A percentile compares a stretch with the other conserved stretches of the same genome.
These are phyloP conservation scores for Mycteria americana DNA, from an alignment of 2,797 vertebrate genomes.

Conservation along the genomic window DNA sequence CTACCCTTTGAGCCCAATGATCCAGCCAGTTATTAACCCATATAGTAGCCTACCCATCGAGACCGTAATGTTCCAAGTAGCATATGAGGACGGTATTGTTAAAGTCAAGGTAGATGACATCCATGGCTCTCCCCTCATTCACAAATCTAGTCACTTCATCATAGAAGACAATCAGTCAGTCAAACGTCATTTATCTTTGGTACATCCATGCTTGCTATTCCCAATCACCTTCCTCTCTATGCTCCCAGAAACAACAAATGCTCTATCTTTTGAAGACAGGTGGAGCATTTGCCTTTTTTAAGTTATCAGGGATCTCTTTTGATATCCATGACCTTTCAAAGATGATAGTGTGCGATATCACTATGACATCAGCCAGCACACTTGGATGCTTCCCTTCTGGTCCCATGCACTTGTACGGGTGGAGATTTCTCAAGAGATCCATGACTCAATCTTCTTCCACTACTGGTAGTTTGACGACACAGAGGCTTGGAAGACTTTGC, in stretches of 20 bases:
- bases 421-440: background rate
- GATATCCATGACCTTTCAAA: background rate
- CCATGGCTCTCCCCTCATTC: background rate
- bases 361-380: background rate
- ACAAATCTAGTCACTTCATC: background rate
- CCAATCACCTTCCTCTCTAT: background rate
- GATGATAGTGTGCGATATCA: background rate
- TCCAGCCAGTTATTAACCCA: background rate
- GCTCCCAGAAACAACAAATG: background rate
- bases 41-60: accelerated
- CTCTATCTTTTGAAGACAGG: background rate
- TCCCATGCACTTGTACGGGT: background rate
- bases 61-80: background rate
- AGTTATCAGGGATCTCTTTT: background rate
- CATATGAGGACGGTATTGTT: background rate
- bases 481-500: background rate
- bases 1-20: background rate
- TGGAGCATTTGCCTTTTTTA: background rate
- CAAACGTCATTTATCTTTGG: background rate
- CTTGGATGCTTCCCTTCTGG: background rate
- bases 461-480: background rate
- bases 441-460: background rate
- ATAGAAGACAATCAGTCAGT: background rate
- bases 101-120: background rate
- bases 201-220: background rate